A percentile compares a stretch with the other conserved stretches of the same genome.
These are phyloP conservation scores for Amitus sp. DNA, from an alignment of 2,888 invertebrate genomes.

Conservation along the genomic window DNA sequence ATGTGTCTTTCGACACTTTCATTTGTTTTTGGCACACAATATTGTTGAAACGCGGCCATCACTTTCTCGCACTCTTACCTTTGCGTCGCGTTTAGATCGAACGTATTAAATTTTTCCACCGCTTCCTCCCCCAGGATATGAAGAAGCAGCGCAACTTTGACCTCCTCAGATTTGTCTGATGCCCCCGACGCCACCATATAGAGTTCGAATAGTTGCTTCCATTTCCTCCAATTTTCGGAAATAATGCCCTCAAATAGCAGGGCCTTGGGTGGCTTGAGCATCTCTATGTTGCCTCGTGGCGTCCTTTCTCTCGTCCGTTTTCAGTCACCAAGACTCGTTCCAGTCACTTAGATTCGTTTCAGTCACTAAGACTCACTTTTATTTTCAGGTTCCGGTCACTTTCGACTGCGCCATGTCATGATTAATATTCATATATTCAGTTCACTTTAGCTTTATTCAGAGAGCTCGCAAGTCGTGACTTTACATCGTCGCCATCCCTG, in stretches of 20 bases:
- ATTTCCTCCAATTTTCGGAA: slow-evolving; percentile 25
- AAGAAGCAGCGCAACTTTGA: slow-evolving; percentile 21
- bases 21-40: slow-evolving; percentile 11
- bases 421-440: no score
- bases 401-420: no score
- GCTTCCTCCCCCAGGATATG: slow-evolving; percentile 27
- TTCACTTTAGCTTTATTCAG: no score
- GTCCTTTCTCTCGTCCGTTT: no score
- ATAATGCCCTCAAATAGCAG: slow-evolving; percentile 27
- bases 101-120: slow-evolving; percentile 19
- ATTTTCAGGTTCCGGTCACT: no score
- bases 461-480: no score
- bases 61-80: slow-evolving; percentile 6
- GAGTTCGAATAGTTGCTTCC: slow-evolving; percentile 19
- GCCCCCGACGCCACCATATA: slow-evolving; percentile 20
- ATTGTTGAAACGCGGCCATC: slow-evolving; percentile 6
- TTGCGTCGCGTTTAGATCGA: slow-evolving; percentile 1
- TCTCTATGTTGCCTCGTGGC: slow-evolving; percentile 11
- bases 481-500: no score
- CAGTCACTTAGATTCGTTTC: no score
- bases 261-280: slow-evolving; percentile 24
- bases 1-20: slow-evolving; percentile 32
- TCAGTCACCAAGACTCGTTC: no score
- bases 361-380: no score
- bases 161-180: slow-evolving; percentile 13